Evolutionary conservation across 2,113 vertebrate species (phyloP), one percentile per base, ranked within the genome.

Genomic region (Hymenochirus boettgeri): DNA sequence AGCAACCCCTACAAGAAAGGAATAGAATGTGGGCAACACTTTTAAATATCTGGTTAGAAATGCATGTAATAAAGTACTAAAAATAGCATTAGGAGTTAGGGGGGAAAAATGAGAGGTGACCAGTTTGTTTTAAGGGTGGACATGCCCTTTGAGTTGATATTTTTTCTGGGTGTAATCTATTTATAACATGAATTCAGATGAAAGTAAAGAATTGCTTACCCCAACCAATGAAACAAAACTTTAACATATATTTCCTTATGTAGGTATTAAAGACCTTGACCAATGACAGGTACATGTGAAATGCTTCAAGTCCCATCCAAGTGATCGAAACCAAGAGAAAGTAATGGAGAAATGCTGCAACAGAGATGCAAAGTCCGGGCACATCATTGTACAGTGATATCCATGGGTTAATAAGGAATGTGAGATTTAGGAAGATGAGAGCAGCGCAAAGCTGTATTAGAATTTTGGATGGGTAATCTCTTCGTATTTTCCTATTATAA

Each of bases 231-330:
- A 95, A 25, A 12, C 92, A 88, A 75, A 96, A 91, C 78, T 96
- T 98, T 52, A 97, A 88, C 79, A 99, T 97, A 79, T 99, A 99
- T 84, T 87, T 88, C 39, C 85, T 82, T 35, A 97, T 74, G 8
- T 97, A 90, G 53, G 80, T 93, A 76, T 94, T 95, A 74, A 99
- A 98, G 62, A 99, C 96, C 72, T 86, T 91, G 35, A 99, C 89
- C 11, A 99, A 90, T 37, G 92, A 91, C 69, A 99, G 80, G 78
- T 99, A 98, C 92, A 99, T 96, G 75, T 99, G 96, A 75, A 98
- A 86, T 33, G 95, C 94, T 85, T 98, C 96, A 46, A 99, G 88
- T 29, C 93, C 96, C 81, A 96, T 93, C 96, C 96, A 98, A 4
- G 96, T 97, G 77, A 99, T 97, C 5, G 95, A 94, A 15, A 87